Conservation (phyloP, 1,140 invertebrate species). For the Bactericera cockerelli region DNA sequence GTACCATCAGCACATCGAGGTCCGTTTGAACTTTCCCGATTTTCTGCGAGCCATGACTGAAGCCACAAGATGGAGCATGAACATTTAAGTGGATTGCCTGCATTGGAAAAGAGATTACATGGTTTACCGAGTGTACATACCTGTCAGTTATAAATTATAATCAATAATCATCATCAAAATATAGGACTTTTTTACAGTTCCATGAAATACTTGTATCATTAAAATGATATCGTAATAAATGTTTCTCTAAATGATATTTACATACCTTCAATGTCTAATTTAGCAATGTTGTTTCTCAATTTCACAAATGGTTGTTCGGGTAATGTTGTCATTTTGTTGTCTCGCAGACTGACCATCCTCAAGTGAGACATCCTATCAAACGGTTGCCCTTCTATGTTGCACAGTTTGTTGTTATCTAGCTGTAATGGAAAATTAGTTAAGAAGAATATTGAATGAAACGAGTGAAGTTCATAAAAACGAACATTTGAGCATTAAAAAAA, state of each 20-base stretch:
- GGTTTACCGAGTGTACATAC: too few relatives aligned
- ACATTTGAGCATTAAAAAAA: too few relatives aligned
- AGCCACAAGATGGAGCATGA: constrained; percentile 66
- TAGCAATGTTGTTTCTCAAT: constrained; percentile 58
- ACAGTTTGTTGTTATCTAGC: constrained; percentile 33
- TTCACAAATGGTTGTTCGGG: constrained; percentile 57
- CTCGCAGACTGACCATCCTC: constrained; percentile 56
- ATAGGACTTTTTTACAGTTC: too few relatives aligned
- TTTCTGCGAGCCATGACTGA: constrained; percentile 45
- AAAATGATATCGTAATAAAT: too few relatives aligned
- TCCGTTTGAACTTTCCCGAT: constrained; percentile 41
- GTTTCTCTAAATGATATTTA: too few relatives aligned
- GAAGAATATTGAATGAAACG: too few relatives aligned
- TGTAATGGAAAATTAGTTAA: constrained; percentile 23
- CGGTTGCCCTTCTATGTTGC: constrained; percentile 39
- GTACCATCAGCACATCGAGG: constrained; percentile 59
- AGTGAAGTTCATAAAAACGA: too few relatives aligned
- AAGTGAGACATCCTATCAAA: constrained; percentile 68
- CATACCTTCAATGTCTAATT: constrained; percentile 67
- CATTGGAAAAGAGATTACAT: too few relatives aligned
- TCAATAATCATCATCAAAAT: too few relatives aligned
- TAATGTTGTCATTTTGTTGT: constrained; percentile 59
- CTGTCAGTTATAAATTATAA: too few relatives aligned
- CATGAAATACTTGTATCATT: too few relatives aligned
- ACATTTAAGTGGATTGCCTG: constrained; percentile 66